These are phyloP conservation scores for Tiliacea citrago DNA, from an alignment of 2,888 invertebrate genomes.

Conservation along the genomic window DNA sequence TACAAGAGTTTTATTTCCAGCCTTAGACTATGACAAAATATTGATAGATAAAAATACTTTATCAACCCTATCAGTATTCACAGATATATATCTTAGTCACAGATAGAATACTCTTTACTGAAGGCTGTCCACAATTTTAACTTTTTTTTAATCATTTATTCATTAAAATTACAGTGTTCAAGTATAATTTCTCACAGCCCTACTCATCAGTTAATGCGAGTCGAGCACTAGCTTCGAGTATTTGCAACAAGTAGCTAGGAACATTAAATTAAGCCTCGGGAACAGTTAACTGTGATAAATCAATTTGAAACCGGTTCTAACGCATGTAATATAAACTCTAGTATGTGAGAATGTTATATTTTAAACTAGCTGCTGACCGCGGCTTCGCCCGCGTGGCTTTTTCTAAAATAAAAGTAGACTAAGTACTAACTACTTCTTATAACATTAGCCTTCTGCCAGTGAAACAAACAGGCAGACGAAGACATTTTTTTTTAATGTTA, in stretches of 20 bases:
- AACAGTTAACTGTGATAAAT: slow-evolving; percentile 65
- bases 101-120: neutral
- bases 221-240: slow-evolving; percentile 43
- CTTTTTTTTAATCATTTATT: neutral
- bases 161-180: neutral
- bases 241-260: slow-evolving; percentile 61
- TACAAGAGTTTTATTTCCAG: neutral
- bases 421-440: too few relatives aligned
- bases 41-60: neutral
- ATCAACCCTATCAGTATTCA: neutral
- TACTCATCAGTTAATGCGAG: slow-evolving; percentile 43
- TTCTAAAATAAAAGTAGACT: too few relatives aligned
- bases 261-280: slow-evolving; percentile 55
- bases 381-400: too few relatives aligned
- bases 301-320: slow-evolving; percentile 61
- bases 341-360: slow-evolving; percentile 52
- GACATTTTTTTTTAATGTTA: too few relatives aligned
- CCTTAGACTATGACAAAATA: neutral
- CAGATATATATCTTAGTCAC: too few relatives aligned
- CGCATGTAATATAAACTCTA: slow-evolving; percentile 42
- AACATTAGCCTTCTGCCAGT: too few relatives aligned
- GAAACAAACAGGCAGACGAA: too few relatives aligned
- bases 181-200: slow-evolving; percentile 27
- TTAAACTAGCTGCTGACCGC: slow-evolving; percentile 38
- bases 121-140: neutral